Conservation (phyloP, 2,888 invertebrate species). For the Catonia carolina region DNA sequence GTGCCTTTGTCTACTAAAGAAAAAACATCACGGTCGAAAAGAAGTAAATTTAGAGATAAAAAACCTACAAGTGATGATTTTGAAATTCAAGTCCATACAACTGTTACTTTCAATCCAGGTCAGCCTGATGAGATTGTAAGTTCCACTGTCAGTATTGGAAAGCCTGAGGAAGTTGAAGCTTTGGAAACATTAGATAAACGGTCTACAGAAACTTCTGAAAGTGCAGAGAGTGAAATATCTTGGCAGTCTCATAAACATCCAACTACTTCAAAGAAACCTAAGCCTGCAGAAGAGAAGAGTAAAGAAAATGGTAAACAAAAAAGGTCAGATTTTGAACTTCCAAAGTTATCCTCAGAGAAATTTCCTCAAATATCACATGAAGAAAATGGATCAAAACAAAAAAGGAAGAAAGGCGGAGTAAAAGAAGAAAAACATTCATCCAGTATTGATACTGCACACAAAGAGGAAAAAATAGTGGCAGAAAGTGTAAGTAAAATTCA, state of each 20-base stretch:
- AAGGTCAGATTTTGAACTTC: too few relatives aligned
- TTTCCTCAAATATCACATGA: too few relatives aligned
- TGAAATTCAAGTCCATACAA: constrained; percentile 55
- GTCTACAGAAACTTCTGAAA: background rate
- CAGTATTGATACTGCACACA: background rate
- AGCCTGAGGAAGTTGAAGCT: constrained; percentile 13
- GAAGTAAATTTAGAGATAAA: constrained; percentile 7
- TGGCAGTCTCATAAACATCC: constrained; percentile 9
- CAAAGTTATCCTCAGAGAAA: too few relatives aligned
- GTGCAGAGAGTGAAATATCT: constrained; percentile 19
- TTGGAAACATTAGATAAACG: background rate
- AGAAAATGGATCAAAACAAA: constrained; percentile 14
- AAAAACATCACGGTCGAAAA: constrained; percentile 41
- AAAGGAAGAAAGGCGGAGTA: constrained; percentile 4
- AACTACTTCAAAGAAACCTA: background rate
- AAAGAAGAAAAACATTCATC: background rate
- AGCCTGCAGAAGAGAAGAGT: background rate
- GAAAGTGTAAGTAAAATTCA: too few relatives aligned
- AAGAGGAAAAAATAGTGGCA: too few relatives aligned
- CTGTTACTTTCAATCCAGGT: constrained; percentile 48
- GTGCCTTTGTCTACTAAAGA: constrained; percentile 52
- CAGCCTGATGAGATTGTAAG: constrained; percentile 12
- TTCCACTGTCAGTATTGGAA: background rate
- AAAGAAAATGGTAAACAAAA: too few relatives aligned
- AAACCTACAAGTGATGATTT: constrained; percentile 48